Percentiles rank a stretch among this genome's conserved stretches.
phyloP scores from a whole-genome alignment of 2,113 vertebrate species.

The Hydropotes inermis region DNA sequence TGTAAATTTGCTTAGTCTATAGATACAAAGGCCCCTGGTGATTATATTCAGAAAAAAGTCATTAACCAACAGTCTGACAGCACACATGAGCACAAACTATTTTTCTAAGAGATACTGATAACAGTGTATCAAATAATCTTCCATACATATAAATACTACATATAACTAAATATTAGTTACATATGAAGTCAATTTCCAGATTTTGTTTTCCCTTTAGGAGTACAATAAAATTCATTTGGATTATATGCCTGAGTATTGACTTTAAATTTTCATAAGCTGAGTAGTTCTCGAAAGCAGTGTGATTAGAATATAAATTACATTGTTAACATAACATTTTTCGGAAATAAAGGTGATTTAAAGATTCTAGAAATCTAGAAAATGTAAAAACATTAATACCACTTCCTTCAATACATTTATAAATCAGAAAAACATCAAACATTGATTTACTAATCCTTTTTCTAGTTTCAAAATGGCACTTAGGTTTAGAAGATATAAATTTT shows the following conservation, averaged over 20 bases:
- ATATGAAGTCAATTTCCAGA: not conserved
- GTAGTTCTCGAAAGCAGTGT: not conserved
- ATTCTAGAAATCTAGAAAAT: not conserved
- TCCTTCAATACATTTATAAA: not conserved
- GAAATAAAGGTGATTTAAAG: not conserved
- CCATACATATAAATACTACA: not conserved
- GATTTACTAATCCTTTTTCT: not conserved
- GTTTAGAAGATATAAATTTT: not conserved
- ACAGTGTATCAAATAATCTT: not conserved
- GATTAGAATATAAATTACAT: not conserved
- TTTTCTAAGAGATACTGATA: not conserved
- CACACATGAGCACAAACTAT: not conserved
- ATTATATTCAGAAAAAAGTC: not conserved
- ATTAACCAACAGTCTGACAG: not conserved
- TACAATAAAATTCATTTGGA: not conserved
- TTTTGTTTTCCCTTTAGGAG: not conserved
- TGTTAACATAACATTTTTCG: not conserved
- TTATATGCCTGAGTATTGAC: not conserved
- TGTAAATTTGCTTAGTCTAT: not conserved
- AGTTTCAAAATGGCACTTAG: not conserved
- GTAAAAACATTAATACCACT: not conserved
- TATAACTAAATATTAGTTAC: not conserved
- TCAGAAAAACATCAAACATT: not conserved
- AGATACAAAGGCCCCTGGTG: not conserved
- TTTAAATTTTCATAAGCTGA: constrained; percentile 11